phyloP scores from a whole-genome alignment of 2,888 invertebrate genomes.

The Hanleya hanleyi region DNA sequence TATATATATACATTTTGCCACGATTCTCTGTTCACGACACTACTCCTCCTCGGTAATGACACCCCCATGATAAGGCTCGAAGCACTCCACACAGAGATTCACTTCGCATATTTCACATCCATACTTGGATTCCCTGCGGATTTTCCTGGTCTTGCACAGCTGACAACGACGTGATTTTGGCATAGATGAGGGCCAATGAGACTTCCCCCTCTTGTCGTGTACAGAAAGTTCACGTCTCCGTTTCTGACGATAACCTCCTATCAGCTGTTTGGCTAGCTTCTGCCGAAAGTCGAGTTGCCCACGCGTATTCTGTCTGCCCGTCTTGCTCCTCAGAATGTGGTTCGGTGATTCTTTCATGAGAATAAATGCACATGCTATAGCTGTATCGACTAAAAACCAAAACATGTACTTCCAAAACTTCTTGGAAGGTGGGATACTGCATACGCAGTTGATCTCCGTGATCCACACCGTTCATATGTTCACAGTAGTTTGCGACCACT shows the following conservation, averaged over 20 bases:
- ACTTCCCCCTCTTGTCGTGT: too few relatives aligned
- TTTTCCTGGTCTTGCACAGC: neutral
- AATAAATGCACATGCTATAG: neutral
- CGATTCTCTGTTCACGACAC: too few relatives aligned
- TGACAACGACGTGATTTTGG: neutral
- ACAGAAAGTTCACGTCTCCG: too few relatives aligned
- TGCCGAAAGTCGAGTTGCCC: neutral
- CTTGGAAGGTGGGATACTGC: neutral
- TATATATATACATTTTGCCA: too few relatives aligned
- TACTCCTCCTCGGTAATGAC: neutral
- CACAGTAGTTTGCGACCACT: neutral
- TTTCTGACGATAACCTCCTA: neutral
- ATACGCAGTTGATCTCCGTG: neutral
- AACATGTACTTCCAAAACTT: slow-evolving; percentile 12
- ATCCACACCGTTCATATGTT: slow-evolving; percentile 12
- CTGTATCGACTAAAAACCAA: neutral
- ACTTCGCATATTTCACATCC: neutral
- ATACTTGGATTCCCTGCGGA: neutral
- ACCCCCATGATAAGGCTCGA: neutral
- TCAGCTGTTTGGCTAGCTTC: neutral
- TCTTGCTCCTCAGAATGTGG: neutral
- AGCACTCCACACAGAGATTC: slow-evolving; percentile 2
- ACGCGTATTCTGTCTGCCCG: neutral
- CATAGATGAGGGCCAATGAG: slow-evolving; percentile 2
- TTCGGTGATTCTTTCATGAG: slow-evolving; percentile 1